Percentiles rank a stretch among this genome's conserved stretches.
Evolutionary conservation across 2,888 invertebrate species (phyloP).

Genomic region (Diogma glabrata): DNA sequence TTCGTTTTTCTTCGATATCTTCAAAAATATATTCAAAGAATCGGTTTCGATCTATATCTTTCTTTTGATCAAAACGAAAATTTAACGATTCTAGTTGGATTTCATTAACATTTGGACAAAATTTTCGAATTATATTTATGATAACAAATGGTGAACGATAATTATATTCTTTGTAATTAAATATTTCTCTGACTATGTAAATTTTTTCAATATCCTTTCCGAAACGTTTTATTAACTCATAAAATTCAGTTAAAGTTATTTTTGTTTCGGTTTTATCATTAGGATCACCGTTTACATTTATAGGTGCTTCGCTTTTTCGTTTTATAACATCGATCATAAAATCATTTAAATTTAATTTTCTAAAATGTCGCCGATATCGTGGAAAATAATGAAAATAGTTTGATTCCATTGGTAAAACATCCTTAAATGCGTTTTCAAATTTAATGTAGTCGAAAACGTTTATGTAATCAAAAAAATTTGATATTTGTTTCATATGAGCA

Average conservation of each 20-base stretch:
- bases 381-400: neutral
- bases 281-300: too few relatives aligned
- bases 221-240: conserved; percentile 1
- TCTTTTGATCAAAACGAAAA: neutral
- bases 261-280: too few relatives aligned
- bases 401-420: neutral
- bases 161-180: neutral
- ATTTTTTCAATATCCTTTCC: neutral
- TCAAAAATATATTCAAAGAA: neutral
- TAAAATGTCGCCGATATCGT: neutral
- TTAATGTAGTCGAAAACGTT: conserved; percentile 1
- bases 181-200: neutral
- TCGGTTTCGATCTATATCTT: neutral
- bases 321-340: too few relatives aligned
- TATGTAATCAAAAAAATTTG: neutral
- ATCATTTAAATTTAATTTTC: neutral
- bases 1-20: neutral
- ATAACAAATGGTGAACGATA: neutral
- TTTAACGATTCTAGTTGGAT: conserved; percentile 1
- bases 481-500: neutral
- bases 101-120: neutral
- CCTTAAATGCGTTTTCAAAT: conserved; percentile 1
- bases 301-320: too few relatives aligned
- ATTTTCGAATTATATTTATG: neutral
- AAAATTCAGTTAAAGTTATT: neutral